A percentile compares a stretch with the other conserved stretches of the same genome.
phyloP scores from a whole-genome alignment of 2,888 invertebrate genomes.

The Chymomyza caudatula region DNA sequence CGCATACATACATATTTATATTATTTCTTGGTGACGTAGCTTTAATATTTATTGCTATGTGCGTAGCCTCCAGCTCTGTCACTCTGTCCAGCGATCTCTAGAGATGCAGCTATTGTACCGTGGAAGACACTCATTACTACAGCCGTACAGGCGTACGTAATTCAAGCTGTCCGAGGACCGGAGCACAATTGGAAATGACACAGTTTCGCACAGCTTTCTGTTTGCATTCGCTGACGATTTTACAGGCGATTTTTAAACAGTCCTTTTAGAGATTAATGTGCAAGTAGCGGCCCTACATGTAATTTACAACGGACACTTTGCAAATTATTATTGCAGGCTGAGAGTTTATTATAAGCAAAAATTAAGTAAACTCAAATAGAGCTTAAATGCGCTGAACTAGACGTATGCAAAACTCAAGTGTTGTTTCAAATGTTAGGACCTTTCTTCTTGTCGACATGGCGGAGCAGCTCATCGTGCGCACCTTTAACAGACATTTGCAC shows the following conservation, averaged over 20 bases:
- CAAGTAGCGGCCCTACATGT: slow-evolving; percentile 59
- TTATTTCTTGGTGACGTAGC: slow-evolving; percentile 51
- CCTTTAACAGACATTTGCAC: slow-evolving; percentile 65
- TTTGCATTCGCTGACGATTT: too few relatives aligned
- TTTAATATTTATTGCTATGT: slow-evolving; percentile 67
- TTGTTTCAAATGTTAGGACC: slow-evolving; percentile 37
- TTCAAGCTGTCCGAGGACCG: slow-evolving; percentile 53
- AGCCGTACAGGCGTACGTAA: slow-evolving; percentile 72
- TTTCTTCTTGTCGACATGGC: neutral
- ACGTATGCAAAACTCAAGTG: slow-evolving; percentile 21
- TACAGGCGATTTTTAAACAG: neutral
- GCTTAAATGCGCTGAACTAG: neutral
- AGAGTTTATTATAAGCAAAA: neutral
- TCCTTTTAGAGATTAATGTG: slow-evolving; percentile 56
- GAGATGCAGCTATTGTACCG: slow-evolving; percentile 30
- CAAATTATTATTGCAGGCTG: slow-evolving; percentile 49
- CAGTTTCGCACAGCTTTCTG: slow-evolving; percentile 58
- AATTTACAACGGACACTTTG: slow-evolving; percentile 57
- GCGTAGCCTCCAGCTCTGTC: slow-evolving; percentile 24
- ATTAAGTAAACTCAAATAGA: slow-evolving; percentile 36
- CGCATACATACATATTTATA: slow-evolving; percentile 46
- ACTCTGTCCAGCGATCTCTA: slow-evolving; percentile 25
- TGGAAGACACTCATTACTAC: slow-evolving; percentile 67
- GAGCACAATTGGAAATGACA: slow-evolving; percentile 45
- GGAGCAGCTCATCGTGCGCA: slow-evolving; percentile 21